Conservation (phyloP, 2,888 invertebrate genomes). For the Dyspetes luteomarginatus region DNA sequence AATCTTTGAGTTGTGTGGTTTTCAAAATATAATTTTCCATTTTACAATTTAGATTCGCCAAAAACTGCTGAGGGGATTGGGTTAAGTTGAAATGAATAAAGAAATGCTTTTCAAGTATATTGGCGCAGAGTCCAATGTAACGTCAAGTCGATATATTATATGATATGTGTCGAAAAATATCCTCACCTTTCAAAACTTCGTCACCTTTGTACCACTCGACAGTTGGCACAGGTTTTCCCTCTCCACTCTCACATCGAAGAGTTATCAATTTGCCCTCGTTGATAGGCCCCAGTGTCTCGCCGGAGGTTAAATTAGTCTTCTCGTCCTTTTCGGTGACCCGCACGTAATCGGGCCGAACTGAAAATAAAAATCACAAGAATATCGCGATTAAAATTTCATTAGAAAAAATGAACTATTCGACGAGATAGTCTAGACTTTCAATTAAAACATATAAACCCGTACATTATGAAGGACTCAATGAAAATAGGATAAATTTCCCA, state of each 20-base stretch:
- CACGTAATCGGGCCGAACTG: conserved; percentile 93
- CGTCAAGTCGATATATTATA: background rate
- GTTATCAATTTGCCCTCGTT: conserved; percentile 88
- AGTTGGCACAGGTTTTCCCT: conserved; percentile 93
- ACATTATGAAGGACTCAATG: conserved; percentile 50
- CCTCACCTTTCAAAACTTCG: conserved; percentile 78
- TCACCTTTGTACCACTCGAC: conserved; percentile 93
- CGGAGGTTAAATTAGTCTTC: conserved; percentile 85
- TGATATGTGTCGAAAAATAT: conserved; percentile 25
- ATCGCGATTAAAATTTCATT: background rate
- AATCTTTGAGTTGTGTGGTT: too few relatives aligned
- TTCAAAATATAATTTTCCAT: too few relatives aligned
- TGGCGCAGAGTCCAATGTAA: background rate
- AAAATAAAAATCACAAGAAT: conserved; percentile 74
- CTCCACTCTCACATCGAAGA: conserved; percentile 90
- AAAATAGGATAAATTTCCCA: too few relatives aligned
- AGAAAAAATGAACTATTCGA: background rate
- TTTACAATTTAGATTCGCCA: too few relatives aligned
- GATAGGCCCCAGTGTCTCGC: conserved; percentile 88
- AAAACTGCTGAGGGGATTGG: too few relatives aligned
- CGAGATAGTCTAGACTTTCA: background rate
- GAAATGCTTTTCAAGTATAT: too few relatives aligned
- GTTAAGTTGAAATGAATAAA: too few relatives aligned
- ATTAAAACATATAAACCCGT: too few relatives aligned
- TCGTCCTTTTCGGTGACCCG: conserved; percentile 88